Conservation (phyloP, 2,797 vertebrate species). For the Salarias fasciatus region DNA sequence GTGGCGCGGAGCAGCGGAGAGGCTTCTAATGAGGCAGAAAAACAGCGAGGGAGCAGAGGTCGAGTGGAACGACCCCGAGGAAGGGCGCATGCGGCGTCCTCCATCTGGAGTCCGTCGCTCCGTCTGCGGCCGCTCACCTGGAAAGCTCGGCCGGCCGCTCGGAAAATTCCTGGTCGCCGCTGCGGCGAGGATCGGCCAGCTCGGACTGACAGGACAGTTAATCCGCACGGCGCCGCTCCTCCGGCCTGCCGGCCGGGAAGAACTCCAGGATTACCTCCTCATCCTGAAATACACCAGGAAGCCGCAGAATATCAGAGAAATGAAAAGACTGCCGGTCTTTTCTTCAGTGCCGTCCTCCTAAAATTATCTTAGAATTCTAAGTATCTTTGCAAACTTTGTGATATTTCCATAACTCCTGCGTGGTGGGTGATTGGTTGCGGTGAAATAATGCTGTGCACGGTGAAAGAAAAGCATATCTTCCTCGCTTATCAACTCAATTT, state of each 20-base stretch:
- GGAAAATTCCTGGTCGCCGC: neutral
- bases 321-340: neutral
- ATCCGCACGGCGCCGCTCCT: neutral
- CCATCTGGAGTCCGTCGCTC: constrained; percentile 59
- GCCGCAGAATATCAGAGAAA: neutral
- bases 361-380: too few species aligned
- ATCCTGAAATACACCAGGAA: neutral
- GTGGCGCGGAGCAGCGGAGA: constrained; percentile 29
- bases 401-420: too few species aligned
- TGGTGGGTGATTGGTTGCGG: too few species aligned
- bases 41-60: constrained; percentile 57
- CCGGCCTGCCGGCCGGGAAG: too few species aligned
- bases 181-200: constrained; percentile 6
- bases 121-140: constrained; percentile 52
- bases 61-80: constrained; percentile 47
- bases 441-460: too few species aligned
- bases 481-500: too few species aligned
- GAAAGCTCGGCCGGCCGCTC: constrained; percentile 24
- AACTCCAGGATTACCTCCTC: neutral
- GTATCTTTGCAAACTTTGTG: too few species aligned
- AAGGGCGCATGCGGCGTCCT: constrained; percentile 46
- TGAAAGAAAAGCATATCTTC: too few species aligned
- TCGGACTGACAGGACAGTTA: neutral
- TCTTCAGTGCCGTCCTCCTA: too few species aligned
- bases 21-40: constrained; percentile 69